phyloP scores from a whole-genome alignment of 2,797 vertebrate genomes.

The Cygnus olor region DNA sequence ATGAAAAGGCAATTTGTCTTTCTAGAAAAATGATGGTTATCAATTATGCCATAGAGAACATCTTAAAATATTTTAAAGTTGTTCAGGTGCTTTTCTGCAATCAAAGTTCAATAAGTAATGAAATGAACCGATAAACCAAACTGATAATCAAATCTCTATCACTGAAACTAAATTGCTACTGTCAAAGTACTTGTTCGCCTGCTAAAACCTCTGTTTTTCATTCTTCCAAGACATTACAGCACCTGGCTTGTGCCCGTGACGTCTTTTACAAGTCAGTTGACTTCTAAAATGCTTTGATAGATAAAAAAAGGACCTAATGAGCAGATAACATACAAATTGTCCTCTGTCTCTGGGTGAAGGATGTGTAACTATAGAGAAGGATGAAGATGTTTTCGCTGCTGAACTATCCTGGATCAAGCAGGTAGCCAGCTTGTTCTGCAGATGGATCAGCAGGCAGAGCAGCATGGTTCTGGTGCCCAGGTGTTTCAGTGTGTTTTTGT shows the following conservation, averaged over 20 bases:
- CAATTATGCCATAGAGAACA: conserved; percentile 27
- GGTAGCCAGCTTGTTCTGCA: conserved; percentile 16
- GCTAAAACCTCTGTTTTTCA: conserved; percentile 7
- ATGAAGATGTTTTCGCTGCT: neutral
- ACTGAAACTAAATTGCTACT: neutral
- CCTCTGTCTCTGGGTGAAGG: neutral
- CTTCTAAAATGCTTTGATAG: conserved; percentile 48
- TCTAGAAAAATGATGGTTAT: conserved; percentile 58
- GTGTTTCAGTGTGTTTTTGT: neutral
- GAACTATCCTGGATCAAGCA: neutral
- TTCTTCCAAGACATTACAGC: neutral
- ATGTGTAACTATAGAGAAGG: neutral
- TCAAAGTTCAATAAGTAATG: neutral
- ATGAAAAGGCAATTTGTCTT: conserved; percentile 65
- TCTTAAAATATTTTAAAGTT: conserved; percentile 16
- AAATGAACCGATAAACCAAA: conserved; percentile 33
- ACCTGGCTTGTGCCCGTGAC: neutral
- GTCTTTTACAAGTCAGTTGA: neutral
- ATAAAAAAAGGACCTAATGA: conserved; percentile 32
- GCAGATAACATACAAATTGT: conserved; percentile 28
- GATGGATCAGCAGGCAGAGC: neutral
- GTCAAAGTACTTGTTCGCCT: neutral
- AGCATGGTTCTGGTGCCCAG: neutral
- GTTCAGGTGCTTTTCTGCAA: conserved; percentile 38
- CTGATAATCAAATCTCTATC: neutral